phyloP scores from a whole-genome alignment of 2,888 invertebrate genomes.

The Drosophila pegasa region DNA sequence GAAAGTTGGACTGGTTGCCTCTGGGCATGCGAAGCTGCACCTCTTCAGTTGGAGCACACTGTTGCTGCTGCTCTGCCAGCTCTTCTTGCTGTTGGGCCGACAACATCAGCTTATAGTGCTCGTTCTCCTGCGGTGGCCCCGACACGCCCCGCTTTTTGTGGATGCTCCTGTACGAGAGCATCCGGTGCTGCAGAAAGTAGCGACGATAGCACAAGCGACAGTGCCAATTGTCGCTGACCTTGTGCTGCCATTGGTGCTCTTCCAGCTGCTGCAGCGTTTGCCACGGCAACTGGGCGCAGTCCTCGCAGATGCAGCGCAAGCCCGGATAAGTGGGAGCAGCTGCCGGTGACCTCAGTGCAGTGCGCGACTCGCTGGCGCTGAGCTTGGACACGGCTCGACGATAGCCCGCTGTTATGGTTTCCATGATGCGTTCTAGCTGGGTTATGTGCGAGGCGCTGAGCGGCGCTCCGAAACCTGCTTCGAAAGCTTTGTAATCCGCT shows the following conservation, averaged over 20 bases:
- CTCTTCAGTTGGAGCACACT: background rate
- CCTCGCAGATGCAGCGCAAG: slow-evolving; percentile 35
- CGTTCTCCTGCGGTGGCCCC: slow-evolving; percentile 15
- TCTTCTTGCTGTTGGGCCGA: slow-evolving; percentile 9
- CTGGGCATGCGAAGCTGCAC: slow-evolving; percentile 10
- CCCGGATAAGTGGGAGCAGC: slow-evolving; percentile 5
- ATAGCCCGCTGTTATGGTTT: slow-evolving; percentile 45
- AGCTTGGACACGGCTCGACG: slow-evolving; percentile 32
- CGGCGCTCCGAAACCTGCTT: background rate
- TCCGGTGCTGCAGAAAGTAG: slow-evolving; percentile 40
- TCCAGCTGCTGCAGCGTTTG: slow-evolving; percentile 27
- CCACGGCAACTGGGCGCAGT: slow-evolving; percentile 43
- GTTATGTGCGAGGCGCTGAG: background rate
- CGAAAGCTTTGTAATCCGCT: slow-evolving; percentile 28
- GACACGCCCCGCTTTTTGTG: background rate
- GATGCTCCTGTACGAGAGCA: slow-evolving; percentile 34
- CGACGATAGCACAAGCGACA: slow-evolving; percentile 45
- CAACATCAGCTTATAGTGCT: slow-evolving; percentile 14
- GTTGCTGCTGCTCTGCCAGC: background rate
- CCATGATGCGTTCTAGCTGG: slow-evolving; percentile 33
- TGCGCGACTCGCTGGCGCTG: background rate
- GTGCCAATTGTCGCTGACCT: slow-evolving; percentile 39
- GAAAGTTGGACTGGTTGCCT: background rate
- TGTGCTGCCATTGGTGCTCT: slow-evolving; percentile 36
- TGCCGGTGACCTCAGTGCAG: slow-evolving; percentile 29